phyloP scores from a whole-genome alignment of 1,140 invertebrate genomes.

The Copidosoma floridanum region DNA sequence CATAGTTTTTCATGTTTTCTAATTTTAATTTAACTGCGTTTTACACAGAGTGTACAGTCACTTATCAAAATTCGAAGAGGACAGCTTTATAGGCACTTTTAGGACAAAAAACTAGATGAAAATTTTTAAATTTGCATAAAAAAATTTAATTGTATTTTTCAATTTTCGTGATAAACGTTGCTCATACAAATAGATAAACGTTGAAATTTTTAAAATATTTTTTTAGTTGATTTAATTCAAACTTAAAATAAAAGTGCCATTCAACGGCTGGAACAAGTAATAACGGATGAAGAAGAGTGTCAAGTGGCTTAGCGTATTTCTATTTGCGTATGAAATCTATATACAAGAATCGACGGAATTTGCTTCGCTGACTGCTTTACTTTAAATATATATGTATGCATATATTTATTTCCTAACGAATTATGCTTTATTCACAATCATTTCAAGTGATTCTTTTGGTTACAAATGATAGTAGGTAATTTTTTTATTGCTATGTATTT shows the following conservation, averaged over 20 bases:
- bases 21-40: not conserved
- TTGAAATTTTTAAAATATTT: not conserved
- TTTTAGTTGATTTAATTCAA: too few species aligned
- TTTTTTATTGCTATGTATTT: not conserved
- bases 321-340: not conserved
- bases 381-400: not conserved
- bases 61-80: constrained; percentile 25
- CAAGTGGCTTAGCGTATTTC: too few species aligned
- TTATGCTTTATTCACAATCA: not conserved
- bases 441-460: constrained; percentile 12
- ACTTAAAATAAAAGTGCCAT: too few species aligned
- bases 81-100: constrained; percentile 53
- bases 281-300: too few species aligned
- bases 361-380: constrained; percentile 6
- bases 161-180: not conserved
- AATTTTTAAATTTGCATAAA: not conserved
- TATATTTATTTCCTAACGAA: too few species aligned
- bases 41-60: constrained; percentile 1
- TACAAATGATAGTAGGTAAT: constrained; percentile 1
- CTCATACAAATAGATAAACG: not conserved
- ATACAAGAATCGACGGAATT: not conserved
- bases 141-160: not conserved
- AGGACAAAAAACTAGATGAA: constrained; percentile 36
- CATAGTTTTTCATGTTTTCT: not conserved
- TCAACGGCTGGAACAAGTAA: too few species aligned